Conservation (phyloP, 2,113 vertebrate genomes). For the Tinamus guttatus region DNA sequence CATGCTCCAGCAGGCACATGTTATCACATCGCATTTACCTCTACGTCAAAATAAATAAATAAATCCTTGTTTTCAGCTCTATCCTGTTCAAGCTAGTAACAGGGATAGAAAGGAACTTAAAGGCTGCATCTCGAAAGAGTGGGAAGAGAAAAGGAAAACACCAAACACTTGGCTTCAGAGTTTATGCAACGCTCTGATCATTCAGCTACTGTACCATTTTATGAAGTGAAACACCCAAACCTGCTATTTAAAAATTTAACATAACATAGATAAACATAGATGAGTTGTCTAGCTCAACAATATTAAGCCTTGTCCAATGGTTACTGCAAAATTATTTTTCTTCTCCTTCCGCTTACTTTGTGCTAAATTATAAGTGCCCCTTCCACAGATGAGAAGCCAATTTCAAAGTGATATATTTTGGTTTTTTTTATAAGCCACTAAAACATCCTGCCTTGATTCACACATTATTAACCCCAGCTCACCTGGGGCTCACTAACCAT, state of each 20-base stretch:
- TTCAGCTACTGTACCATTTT: not conserved
- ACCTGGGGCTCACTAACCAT: not conserved
- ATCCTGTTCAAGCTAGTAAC: not conserved
- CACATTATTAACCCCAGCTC: not conserved
- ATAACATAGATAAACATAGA: not conserved
- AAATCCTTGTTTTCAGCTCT: not conserved
- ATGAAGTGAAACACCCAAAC: not conserved
- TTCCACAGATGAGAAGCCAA: not conserved
- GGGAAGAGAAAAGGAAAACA: not conserved
- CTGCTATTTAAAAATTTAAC: not conserved
- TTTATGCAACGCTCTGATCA: not conserved
- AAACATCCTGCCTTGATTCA: rapidly evolving
- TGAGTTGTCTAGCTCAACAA: not conserved
- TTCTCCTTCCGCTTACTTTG: not conserved
- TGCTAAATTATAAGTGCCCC: not conserved
- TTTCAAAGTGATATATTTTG: not conserved
- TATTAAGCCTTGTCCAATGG: not conserved
- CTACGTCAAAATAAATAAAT: not conserved
- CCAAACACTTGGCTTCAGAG: not conserved
- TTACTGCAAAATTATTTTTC: not conserved
- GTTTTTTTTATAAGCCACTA: not conserved
- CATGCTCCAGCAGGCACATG: not conserved
- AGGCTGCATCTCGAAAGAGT: not conserved
- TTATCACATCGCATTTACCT: not conserved
- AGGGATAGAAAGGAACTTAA: not conserved